Evolutionary conservation across 30 jellyfish, hydroid and myxozoan genomes (phyloP).

Genomic region (Cassiopea andromeda): DNA sequence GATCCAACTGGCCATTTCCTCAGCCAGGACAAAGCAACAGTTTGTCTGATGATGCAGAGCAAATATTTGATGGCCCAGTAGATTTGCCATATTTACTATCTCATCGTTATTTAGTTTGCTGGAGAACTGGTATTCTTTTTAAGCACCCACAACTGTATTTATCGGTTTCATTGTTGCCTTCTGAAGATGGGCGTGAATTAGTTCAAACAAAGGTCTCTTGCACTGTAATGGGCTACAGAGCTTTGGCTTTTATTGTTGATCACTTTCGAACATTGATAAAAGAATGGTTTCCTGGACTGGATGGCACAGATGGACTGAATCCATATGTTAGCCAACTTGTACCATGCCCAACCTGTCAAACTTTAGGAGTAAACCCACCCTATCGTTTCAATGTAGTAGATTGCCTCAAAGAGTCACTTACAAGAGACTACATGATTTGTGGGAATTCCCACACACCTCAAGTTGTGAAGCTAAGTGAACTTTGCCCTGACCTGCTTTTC

Average conservation of each 20-base stretch:
- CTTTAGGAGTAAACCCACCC: slow-evolving; percentile 39
- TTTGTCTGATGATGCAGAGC: slow-evolving; percentile 27
- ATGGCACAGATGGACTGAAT: slow-evolving; percentile 73
- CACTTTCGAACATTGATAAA: slow-evolving; percentile 88
- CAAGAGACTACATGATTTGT: slow-evolving; percentile 61
- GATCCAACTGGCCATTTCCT: neutral
- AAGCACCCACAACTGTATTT: slow-evolving; percentile 79
- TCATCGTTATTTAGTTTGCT: slow-evolving; percentile 64
- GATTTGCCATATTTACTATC: slow-evolving; percentile 68
- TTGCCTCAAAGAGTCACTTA: slow-evolving; percentile 55
- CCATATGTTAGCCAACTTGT: slow-evolving; percentile 69
- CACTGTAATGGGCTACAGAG: slow-evolving; percentile 81
- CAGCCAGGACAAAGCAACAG: neutral
- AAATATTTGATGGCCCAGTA: slow-evolving; percentile 13
- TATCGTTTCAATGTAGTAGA: slow-evolving; percentile 64
- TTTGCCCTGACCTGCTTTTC: slow-evolving; percentile 91
- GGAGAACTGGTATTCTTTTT: slow-evolving; percentile 87
- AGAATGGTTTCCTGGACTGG: slow-evolving; percentile 94
- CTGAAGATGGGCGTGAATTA: slow-evolving; percentile 34
- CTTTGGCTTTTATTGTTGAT: slow-evolving; percentile 82
- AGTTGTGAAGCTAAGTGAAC: slow-evolving; percentile 56
- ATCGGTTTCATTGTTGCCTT: slow-evolving; percentile 50
- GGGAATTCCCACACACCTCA: slow-evolving; percentile 75
- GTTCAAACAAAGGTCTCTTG: slow-evolving; percentile 83
- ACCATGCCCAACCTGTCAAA: slow-evolving; percentile 87